Conservation (phyloP, 2,113 vertebrate genomes). For the Cyanoderma ruficeps region DNA sequence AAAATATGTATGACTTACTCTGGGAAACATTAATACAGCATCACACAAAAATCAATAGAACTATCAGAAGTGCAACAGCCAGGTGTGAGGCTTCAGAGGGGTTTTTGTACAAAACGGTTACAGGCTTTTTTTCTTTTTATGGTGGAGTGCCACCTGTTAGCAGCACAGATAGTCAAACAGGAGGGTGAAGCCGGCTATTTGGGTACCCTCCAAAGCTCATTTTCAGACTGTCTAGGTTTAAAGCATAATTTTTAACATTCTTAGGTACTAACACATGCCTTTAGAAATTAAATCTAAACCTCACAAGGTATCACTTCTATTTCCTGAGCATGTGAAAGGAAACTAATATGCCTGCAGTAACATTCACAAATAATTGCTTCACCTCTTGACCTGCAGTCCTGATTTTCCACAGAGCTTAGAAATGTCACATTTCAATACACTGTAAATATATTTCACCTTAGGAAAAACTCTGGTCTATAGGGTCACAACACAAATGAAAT, state of each 20-base stretch:
- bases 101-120: background rate
- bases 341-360: slow-evolving; percentile 20
- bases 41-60: background rate
- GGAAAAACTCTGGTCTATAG: background rate
- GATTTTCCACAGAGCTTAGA: slow-evolving; percentile 36
- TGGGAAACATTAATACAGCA: background rate
- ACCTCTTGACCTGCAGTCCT: slow-evolving; percentile 11
- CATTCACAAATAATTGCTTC: slow-evolving; percentile 40
- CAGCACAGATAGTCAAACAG: background rate
- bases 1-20: background rate
- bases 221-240: background rate
- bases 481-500: background rate
- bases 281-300: slow-evolving; percentile 7
- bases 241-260: background rate
- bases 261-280: background rate
- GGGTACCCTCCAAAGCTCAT: background rate
- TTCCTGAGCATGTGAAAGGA: background rate
- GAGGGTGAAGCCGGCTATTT: background rate
- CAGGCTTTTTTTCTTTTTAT: background rate
- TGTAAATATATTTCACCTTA: slow-evolving; percentile 1
- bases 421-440: slow-evolving; percentile 10
- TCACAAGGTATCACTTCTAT: background rate
- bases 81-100: background rate
- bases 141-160: background rate
- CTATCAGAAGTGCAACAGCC: background rate